These are phyloP conservation scores for Prolemur simus DNA, from an alignment of 2,113 vertebrate species.

Conservation along the genomic window DNA sequence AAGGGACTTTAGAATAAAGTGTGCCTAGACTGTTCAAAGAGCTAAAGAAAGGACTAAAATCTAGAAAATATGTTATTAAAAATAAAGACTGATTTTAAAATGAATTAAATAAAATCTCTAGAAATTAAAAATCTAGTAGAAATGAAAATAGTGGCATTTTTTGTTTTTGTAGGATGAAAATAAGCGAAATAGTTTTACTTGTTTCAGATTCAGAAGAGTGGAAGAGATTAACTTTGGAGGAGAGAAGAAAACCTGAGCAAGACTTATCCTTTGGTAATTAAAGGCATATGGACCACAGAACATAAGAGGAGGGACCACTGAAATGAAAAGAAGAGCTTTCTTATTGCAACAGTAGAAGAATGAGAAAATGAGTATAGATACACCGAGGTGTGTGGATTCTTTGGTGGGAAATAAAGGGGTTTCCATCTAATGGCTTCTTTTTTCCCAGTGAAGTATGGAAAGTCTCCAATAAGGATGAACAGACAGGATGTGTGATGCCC, in stretches of 20 bases:
- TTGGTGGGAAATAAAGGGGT: background rate
- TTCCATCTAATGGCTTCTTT: background rate
- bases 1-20: background rate
- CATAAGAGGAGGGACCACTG: too few species aligned
- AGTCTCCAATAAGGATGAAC: background rate
- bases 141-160: background rate
- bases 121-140: background rate
- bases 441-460: background rate
- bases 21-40: background rate
- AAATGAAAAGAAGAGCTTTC: background rate
- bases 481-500: background rate
- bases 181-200: background rate
- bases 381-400: background rate
- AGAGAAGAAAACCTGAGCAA: background rate
- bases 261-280: background rate
- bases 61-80: background rate
- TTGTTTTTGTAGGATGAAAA: background rate
- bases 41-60: background rate
- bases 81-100: background rate
- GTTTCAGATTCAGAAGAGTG: background rate
- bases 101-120: background rate
- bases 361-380: background rate
- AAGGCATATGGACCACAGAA: background rate
- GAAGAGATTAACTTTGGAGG: background rate
- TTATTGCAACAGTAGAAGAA: background rate